Evolutionary conservation across 2,797 vertebrate genomes (phyloP).

Genomic region (Pogoniulus pusillus): DNA sequence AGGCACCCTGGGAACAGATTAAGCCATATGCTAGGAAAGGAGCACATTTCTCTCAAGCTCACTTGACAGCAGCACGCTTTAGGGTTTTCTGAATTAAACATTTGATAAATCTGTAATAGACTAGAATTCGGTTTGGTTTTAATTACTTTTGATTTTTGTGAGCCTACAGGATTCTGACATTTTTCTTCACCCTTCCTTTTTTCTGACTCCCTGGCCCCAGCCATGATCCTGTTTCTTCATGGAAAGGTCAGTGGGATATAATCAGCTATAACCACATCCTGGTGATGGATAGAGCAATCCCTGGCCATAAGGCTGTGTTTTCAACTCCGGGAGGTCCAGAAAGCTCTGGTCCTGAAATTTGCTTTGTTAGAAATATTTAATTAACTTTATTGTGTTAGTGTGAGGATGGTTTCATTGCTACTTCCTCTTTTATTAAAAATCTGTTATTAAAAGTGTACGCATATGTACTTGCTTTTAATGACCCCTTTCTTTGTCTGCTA

Average conservation of each 20-base stretch:
- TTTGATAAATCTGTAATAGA: slow-evolving; percentile 31
- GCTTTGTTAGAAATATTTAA: slow-evolving; percentile 23
- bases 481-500: background rate
- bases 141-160: slow-evolving; percentile 30
- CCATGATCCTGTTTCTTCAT: background rate
- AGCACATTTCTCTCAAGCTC: slow-evolving; percentile 16
- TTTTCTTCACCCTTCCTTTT: background rate
- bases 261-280: background rate
- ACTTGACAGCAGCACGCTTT: background rate
- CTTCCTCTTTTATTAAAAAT: background rate
- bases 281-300: background rate
- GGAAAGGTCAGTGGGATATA: background rate
- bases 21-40: background rate
- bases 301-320: background rate
- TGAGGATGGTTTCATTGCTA: background rate
- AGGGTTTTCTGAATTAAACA: slow-evolving; percentile 38
- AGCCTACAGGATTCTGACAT: slow-evolving; percentile 6
- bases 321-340: slow-evolving; percentile 5
- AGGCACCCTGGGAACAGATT: slow-evolving; percentile 36
- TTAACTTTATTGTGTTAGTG: background rate
- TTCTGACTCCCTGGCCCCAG: background rate
- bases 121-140: background rate
- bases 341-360: background rate
- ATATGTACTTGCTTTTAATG: background rate
- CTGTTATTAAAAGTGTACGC: background rate